Evolutionary conservation across 2,888 invertebrate genomes (phyloP), one percentile per base, ranked within the genome.

Genomic region (Synanthedon andrenaeformis): DNA sequence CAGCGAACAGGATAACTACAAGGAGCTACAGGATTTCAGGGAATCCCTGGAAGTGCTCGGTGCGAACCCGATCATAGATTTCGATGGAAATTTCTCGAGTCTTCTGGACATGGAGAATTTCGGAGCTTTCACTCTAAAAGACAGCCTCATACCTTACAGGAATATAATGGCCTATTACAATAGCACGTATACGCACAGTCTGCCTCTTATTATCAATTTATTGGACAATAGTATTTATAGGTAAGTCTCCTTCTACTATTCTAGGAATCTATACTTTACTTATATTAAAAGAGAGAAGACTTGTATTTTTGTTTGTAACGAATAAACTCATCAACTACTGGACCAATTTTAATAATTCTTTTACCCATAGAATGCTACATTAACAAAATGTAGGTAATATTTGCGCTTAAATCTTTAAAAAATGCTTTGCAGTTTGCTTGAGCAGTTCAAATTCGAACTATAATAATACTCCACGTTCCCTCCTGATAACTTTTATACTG

Each of bases 161-260:
- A 89, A 89, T 57, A 79, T 92, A 17, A 90, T 91, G 61, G 85
- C 92, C 45, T 89, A 91, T 58, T 93, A 93, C 76, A 96, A 96
- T 70, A 94, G 93, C 68, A 94, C 95, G 0, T 92, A 91, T 65
- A 90, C 93, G 52, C 95, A 95, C 72, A 92, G 93, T 57, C 80
- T 95, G 63, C 95, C 95, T 3, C 91, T 94, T 57, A 83, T 94
- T 48, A 77, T 94, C 51, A 94, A 94, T 76, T 79, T 93, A 54
- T 80, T 94, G 62, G 92, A 91, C 62, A 94, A 94, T 72, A 90
- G 91, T 52, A 84, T 93, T 61, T 91, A 91, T 70, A 91, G 90
- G 93, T 93, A 72, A 83, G 12, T 45, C 28, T 28, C 28, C 28
- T 19, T 19, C 0, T 28, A 28, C 28, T 5, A 6, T 28, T 28